Percentiles rank a stretch among this genome's conserved stretches.
phyloP scores from a whole-genome alignment of 1,140 invertebrate genomes.

The Andricus grossulariae region DNA sequence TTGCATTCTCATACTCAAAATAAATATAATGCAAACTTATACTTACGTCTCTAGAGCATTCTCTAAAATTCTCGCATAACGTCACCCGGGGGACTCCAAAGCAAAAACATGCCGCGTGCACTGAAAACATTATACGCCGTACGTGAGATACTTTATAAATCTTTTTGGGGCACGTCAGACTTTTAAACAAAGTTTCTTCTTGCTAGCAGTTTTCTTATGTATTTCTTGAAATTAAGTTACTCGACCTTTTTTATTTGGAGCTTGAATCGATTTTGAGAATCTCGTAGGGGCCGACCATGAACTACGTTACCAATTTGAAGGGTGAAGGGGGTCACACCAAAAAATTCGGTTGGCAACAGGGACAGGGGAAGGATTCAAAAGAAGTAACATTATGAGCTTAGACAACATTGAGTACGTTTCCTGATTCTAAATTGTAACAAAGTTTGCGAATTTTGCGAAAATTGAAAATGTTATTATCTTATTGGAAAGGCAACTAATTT shows the following conservation, averaged over 20 bases:
- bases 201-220: not conserved
- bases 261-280: not conserved
- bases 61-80: slow-evolving; percentile 13
- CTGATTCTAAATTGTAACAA: too few species aligned
- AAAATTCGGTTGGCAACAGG: too few species aligned
- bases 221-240: not conserved
- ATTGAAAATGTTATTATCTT: too few species aligned
- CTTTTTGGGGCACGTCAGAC: slow-evolving; percentile 10
- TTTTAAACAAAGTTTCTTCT: slow-evolving; percentile 15
- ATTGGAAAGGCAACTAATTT: too few species aligned
- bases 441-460: too few species aligned
- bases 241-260: not conserved
- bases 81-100: not conserved
- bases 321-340: too few species aligned
- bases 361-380: too few species aligned
- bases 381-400: too few species aligned
- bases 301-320: too few species aligned
- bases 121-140: not conserved
- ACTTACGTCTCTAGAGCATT: slow-evolving; percentile 1
- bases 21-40: not conserved
- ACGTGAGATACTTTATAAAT: slow-evolving; percentile 14
- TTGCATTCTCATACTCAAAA: not conserved
- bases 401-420: too few species aligned
- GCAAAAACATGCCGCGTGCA: slow-evolving; percentile 12
- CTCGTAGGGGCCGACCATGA: not conserved